Percentiles rank a stretch among this genome's conserved stretches.
Evolutionary conservation across 2,888 invertebrate genomes (phyloP).

Genomic region (Orthosia gothica): DNA sequence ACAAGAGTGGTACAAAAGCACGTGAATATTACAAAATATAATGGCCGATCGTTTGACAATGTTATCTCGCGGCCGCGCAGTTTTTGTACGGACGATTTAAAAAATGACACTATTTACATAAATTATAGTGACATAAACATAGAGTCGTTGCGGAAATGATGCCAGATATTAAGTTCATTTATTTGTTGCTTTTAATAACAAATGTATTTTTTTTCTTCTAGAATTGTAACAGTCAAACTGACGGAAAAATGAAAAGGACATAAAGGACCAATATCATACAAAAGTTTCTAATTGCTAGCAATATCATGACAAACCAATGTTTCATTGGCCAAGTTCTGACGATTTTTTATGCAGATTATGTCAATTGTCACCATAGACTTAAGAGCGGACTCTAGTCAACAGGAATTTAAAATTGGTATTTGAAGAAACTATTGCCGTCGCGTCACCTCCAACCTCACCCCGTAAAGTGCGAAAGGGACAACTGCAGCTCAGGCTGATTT

Average conservation of each 20-base stretch:
- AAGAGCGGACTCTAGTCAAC: too few relatives aligned
- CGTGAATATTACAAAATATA: slow-evolving; percentile 31
- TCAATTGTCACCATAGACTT: neutral
- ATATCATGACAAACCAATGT: neutral
- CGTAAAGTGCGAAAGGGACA: too few relatives aligned
- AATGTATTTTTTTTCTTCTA: neutral
- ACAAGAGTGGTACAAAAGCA: slow-evolving; percentile 14
- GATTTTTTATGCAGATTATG: neutral
- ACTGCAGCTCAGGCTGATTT: too few relatives aligned
- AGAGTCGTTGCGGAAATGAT: slow-evolving; percentile 31
- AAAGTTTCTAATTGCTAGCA: neutral
- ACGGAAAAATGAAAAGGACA: neutral
- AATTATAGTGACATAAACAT: slow-evolving; percentile 28
- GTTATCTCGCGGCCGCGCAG: slow-evolving; percentile 34
- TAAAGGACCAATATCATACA: neutral
- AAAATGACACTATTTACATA: slow-evolving; percentile 42
- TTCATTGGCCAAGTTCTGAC: neutral
- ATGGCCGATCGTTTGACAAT: slow-evolving; percentile 48
- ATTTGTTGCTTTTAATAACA: neutral
- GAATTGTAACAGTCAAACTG: neutral
- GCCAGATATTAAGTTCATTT: neutral
- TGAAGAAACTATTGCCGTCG: too few relatives aligned
- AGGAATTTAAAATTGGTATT: too few relatives aligned
- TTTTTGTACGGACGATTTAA: slow-evolving; percentile 29
- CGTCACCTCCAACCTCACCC: too few relatives aligned